Base-by-base conservation (phyloP, 2,797 vertebrate species). In the Aulostomus chinensis region DNA sequence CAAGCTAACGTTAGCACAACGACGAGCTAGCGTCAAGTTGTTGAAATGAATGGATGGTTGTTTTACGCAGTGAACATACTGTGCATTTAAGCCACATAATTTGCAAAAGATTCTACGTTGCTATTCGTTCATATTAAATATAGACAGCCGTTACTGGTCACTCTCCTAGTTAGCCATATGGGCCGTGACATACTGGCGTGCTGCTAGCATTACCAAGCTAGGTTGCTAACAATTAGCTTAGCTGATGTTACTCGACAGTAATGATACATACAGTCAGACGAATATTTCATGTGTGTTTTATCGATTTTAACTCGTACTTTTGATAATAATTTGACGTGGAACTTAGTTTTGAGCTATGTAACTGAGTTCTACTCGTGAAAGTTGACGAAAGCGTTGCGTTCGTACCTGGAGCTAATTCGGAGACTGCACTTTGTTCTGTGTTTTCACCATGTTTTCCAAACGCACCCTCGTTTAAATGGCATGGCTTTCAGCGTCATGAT, bases 121-220 rank as follows among this genome's bases (percentile, higher is more conserved):
- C 13, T 47, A 4, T 39, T 37, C 0, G 4, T 1, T 0, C 1
- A 2, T 22, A 21, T 36, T 9, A 5, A 13, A 16, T 34, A 17
- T n/a, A 24, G 9, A 13, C 16, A 24, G 17, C 11, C n/a, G 26
- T 35, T 46, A 43, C 12, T 3, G 7, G 9, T 28, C n/a, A 53
- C 21, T 16, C 12, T 50, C 7, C 6, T 4, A 25, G 3, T 21
- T 62, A 4, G 42, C 12, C 37, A 41, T 47, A 50, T 13, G 57
- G 14, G 26, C 40, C 68, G 24, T 50, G 42, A 48, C 46, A 33
- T 64, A 72, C 14, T 38, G 47, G 22, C 38, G 11, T 22, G 18
- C 40, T 57, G 79, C 78, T 85, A 86, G 45, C 60, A 28, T 2
- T 43, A 45, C 29, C 13, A 58, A 54, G 81, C 77, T 87, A 85